These are phyloP conservation scores for Cerastoderma edule DNA, from an alignment of 2,888 invertebrate genomes.

Conservation along the genomic window DNA sequence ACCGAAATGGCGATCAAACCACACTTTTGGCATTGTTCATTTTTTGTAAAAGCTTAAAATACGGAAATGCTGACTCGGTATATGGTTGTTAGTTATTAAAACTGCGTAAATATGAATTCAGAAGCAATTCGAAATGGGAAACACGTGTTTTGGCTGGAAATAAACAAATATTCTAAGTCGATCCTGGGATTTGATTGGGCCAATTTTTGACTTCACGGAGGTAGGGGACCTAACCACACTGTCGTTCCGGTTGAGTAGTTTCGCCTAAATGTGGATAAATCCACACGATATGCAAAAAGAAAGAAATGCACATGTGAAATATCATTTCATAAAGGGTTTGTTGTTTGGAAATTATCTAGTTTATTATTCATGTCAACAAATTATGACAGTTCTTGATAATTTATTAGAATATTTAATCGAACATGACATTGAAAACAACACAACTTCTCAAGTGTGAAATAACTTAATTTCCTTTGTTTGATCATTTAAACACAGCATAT, in stretches of 20 bases:
- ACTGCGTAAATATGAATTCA: background rate
- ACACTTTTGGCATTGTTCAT: slow-evolving; percentile 74
- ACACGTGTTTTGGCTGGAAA: slow-evolving; percentile 62
- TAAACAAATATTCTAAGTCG: slow-evolving; percentile 53
- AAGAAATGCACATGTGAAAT: too few relatives aligned
- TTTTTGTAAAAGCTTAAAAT: slow-evolving; percentile 37
- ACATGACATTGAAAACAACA: background rate
- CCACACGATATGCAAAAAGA: too few relatives aligned
- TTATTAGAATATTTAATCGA: slow-evolving; percentile 12
- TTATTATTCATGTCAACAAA: background rate
- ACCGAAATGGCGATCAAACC: slow-evolving; percentile 81
- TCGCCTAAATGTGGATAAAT: too few relatives aligned
- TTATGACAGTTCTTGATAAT: background rate
- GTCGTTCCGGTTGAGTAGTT: slow-evolving; percentile 45
- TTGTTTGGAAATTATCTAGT: background rate
- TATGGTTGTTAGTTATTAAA: background rate
- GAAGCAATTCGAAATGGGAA: slow-evolving; percentile 17
- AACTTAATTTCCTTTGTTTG: slow-evolving; percentile 16
- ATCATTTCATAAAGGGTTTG: too few relatives aligned
- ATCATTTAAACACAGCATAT: too few relatives aligned
- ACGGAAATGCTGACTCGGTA: background rate
- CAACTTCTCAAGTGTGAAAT: slow-evolving; percentile 9
- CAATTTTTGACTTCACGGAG: slow-evolving; percentile 38
- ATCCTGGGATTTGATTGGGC: slow-evolving; percentile 57
- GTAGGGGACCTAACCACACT: slow-evolving; percentile 37